These are phyloP conservation scores for Hippasteria phrygiana DNA, from an alignment of 53 echinoderm and acorn worm species.

Conservation along the genomic window DNA sequence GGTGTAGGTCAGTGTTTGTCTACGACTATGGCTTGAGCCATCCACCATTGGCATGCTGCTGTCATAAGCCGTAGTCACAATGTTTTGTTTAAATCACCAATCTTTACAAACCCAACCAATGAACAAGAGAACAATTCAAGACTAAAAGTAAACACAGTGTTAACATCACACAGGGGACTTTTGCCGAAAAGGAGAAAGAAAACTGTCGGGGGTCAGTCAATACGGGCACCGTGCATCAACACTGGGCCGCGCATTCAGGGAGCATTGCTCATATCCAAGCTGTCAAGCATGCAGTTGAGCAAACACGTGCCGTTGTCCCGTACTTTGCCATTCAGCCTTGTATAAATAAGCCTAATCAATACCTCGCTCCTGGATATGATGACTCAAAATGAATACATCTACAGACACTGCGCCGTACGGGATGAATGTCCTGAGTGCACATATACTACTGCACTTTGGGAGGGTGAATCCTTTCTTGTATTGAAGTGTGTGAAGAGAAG, in stretches of 20 bases:
- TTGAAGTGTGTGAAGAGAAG: not conserved
- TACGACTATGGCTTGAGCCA: no score
- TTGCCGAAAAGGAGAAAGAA: not conserved
- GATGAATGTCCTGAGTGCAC: not conserved
- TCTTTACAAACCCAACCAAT: no score
- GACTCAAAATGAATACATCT: conserved; percentile 40
- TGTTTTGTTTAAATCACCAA: no score
- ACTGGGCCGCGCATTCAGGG: not conserved
- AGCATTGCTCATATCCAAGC: not conserved
- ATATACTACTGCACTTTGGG: not conserved
- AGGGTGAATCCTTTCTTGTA: not conserved
- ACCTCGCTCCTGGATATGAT: conserved; percentile 19
- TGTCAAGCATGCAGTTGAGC: conserved; percentile 35
- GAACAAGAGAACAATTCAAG: no score
- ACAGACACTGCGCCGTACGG: not conserved
- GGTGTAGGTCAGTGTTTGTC: no score
- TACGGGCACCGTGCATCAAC: not conserved
- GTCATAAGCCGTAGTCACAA: no score
- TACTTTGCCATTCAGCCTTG: conserved; percentile 36
- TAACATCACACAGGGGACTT: no score
- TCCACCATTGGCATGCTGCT: no score
- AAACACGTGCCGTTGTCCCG: conserved; percentile 38
- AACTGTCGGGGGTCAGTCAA: not conserved
- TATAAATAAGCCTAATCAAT: conserved; percentile 44
- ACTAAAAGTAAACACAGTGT: not conserved